Percentiles rank a stretch among this genome's conserved stretches.
Conservation (phyloP, 2,113 vertebrate species). For the Ctenomys sociabilis region DNA sequence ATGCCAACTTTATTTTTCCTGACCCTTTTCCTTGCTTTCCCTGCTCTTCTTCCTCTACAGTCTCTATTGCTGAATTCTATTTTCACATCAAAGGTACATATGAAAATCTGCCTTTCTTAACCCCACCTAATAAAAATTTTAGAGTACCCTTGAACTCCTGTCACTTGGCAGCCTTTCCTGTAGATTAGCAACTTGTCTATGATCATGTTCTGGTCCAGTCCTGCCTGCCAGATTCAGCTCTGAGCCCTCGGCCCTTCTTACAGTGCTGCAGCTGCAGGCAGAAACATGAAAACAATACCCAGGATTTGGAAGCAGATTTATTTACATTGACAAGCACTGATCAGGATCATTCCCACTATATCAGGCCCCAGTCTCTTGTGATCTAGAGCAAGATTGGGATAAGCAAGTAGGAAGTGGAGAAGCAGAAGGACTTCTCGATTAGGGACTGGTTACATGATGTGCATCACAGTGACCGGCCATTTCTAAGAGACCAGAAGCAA, state of each 20-base stretch:
- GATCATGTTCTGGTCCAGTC: rapidly evolving
- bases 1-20: background rate
- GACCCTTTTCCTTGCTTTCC: background rate
- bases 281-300: no score
- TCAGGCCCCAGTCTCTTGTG: no score
- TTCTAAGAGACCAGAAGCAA: no score
- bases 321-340: no score
- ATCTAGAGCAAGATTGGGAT: no score
- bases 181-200: background rate
- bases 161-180: background rate
- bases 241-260: rapidly evolving
- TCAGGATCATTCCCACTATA: no score
- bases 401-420: no score
- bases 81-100: background rate
- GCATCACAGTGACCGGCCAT: no score
- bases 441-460: no score
- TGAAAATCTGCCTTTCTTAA: background rate
- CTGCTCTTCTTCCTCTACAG: background rate
- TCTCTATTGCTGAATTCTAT: background rate
- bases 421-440: no score
- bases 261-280: no score
- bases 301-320: no score
- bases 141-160: background rate
- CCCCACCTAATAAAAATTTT: background rate
- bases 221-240: background rate